phyloP scores from a whole-genome alignment of 2,113 vertebrate genomes.

The Capreolus pygargus region DNA sequence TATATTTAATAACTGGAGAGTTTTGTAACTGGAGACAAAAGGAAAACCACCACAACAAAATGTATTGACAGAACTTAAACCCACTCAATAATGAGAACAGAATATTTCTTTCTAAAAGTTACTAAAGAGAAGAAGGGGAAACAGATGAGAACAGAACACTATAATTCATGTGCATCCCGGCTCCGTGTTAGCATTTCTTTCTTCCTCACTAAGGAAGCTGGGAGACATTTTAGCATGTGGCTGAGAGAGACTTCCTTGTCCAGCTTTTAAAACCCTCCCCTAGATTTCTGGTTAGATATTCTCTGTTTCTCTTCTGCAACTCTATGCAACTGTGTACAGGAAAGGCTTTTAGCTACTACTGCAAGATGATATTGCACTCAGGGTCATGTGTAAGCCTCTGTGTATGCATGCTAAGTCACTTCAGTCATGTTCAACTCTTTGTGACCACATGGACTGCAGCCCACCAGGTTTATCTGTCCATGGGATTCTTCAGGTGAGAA shows the following conservation, averaged over 20 bases:
- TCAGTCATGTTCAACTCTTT: neutral
- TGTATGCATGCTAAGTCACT: neutral
- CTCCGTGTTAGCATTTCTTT: neutral
- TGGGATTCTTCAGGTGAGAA: rapidly evolving
- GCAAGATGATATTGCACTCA: neutral
- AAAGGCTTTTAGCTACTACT: neutral
- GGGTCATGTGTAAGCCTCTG: neutral
- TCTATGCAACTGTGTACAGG: neutral
- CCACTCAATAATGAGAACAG: neutral
- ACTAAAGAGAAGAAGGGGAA: neutral
- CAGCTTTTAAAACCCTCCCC: neutral
- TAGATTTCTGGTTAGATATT: neutral
- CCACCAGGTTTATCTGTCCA: neutral
- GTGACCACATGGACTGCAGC: neutral
- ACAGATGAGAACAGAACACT: neutral
- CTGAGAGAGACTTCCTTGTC: rapidly evolving
- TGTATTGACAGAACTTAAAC: neutral
- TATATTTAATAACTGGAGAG: neutral
- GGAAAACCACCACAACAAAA: neutral
- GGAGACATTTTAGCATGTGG: too few relatives aligned
- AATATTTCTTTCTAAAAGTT: neutral
- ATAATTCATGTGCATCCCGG: neutral
- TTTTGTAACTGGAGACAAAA: neutral
- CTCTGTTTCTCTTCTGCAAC: neutral
- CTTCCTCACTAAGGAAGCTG: neutral